A percentile compares a stretch with the other conserved stretches of the same genome.
Conservation (phyloP, 1,140 invertebrate genomes). For the Uloborus diversus region DNA sequence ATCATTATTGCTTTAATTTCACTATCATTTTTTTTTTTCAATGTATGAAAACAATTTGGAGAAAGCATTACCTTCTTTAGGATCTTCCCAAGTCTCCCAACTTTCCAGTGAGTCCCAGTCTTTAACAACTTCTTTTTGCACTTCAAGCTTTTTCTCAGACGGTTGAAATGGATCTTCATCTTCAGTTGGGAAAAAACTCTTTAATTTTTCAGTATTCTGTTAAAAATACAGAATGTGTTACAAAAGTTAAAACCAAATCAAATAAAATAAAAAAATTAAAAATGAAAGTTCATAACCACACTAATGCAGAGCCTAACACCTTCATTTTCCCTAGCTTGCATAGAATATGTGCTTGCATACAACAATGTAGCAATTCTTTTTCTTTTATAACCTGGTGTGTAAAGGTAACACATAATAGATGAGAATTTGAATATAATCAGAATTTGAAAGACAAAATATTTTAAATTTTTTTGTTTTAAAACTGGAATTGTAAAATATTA, state of each 20-base stretch:
- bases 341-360: not conserved
- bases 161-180: conserved; percentile 28
- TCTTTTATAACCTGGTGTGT: not conserved
- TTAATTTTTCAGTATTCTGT: conserved; percentile 17
- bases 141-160: not conserved
- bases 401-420: not conserved
- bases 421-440: no score
- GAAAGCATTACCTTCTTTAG: not conserved
- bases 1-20: not conserved
- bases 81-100: conserved; percentile 37
- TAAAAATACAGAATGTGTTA: not conserved
- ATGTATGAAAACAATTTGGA: not conserved
- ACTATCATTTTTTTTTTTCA: not conserved
- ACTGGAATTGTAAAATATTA: no score
- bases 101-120: conserved; percentile 19
- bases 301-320: not conserved
- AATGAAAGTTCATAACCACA: not conserved
- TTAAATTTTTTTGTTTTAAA: no score
- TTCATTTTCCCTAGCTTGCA: not conserved
- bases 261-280: not conserved
- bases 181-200: conserved; percentile 13
- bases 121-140: not conserved
- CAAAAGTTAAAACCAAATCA: not conserved
- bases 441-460: no score
- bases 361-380: not conserved